Percentiles rank a stretch among this genome's conserved stretches.
Conservation (phyloP, 2,888 invertebrate species). For the Drosophila demipolita region DNA sequence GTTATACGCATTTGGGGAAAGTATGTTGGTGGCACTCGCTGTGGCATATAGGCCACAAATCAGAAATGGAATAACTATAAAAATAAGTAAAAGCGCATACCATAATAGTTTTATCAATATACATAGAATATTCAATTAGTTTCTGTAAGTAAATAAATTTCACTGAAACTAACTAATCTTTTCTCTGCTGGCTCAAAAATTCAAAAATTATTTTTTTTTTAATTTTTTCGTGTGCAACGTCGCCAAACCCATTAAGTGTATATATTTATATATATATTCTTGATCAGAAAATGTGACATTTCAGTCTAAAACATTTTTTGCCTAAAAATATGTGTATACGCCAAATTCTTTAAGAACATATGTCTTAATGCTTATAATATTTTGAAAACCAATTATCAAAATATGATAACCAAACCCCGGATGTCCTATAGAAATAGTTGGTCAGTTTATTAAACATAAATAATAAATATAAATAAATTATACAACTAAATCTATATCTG, state of each 20-base stretch:
- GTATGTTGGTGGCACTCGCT: slow-evolving; percentile 38
- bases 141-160: not conserved
- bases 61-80: not conserved
- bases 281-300: not conserved
- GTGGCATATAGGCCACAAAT: slow-evolving; percentile 27
- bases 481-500: not conserved
- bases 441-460: not conserved
- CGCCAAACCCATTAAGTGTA: not conserved
- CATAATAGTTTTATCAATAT: not conserved
- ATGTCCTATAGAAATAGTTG: not conserved
- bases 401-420: not conserved
- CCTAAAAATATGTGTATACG: not conserved
- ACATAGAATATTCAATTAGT: not conserved
- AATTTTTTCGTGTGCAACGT: not conserved
- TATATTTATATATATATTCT: not conserved
- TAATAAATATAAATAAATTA: too few species aligned
- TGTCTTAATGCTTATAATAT: not conserved
- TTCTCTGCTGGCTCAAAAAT: not conserved
- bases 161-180: not conserved
- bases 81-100: not conserved
- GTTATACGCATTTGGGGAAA: slow-evolving; percentile 59
- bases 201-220: not conserved
- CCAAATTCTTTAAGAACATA: not conserved
- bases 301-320: not conserved
- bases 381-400: not conserved